A percentile compares a stretch with the other conserved stretches of the same genome.
Evolutionary conservation across 2,113 vertebrate genomes (phyloP).

Genomic region (Motacilla tschutschensis): DNA sequence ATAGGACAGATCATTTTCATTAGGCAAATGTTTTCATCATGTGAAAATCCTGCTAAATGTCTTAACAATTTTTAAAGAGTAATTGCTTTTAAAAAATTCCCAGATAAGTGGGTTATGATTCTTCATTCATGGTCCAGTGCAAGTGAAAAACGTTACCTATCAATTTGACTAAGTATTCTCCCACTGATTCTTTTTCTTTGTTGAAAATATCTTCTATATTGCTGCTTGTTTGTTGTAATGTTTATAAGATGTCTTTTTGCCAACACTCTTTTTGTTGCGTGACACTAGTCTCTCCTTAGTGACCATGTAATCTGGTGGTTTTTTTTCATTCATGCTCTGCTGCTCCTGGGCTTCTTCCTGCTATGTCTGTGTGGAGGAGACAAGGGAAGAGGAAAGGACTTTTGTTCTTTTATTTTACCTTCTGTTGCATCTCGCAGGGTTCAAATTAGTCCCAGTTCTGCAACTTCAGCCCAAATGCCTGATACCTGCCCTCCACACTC

Average conservation of each 20-base stretch:
- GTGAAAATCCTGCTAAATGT: neutral
- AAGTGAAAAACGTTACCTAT: neutral
- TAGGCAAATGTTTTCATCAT: neutral
- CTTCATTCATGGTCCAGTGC: neutral
- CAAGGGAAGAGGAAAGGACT: neutral
- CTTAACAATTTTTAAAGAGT: neutral
- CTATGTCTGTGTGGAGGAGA: neutral
- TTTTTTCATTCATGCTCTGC: neutral
- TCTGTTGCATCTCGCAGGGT: neutral
- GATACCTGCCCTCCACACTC: neutral
- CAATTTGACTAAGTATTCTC: neutral
- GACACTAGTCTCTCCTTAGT: neutral
- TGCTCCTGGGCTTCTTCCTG: neutral
- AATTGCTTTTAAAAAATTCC: neutral
- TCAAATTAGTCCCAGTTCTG: neutral
- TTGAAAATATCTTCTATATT: neutral
- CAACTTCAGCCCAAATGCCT: neutral
- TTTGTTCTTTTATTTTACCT: neutral
- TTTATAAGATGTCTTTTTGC: neutral
- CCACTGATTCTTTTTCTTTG: neutral
- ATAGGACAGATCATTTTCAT: neutral
- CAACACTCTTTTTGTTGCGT: rapidly evolving
- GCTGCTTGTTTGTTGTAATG: rapidly evolving
- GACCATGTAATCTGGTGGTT: neutral
- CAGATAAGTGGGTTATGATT: neutral